These are phyloP conservation scores for Zygogramma bicolorata DNA, from an alignment of 2,888 invertebrate genomes.

Conservation along the genomic window DNA sequence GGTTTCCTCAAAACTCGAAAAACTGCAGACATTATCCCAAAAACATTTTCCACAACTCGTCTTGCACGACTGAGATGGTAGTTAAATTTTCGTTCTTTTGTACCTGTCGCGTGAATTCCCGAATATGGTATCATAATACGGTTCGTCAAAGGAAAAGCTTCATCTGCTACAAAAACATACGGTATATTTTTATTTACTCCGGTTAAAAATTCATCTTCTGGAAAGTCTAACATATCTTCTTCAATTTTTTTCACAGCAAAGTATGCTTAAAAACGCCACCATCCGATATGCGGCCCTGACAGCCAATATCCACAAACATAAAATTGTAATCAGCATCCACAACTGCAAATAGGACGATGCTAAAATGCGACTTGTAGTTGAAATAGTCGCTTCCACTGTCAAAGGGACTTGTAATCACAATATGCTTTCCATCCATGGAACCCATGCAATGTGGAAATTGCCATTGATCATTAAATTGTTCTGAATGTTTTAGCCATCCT, in stretches of 20 bases:
- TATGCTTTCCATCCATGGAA: constrained; percentile 21
- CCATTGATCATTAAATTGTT: constrained; percentile 14
- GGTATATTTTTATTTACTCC: background rate
- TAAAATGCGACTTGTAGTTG: background rate
- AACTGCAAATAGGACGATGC: constrained; percentile 1
- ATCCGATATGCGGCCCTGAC: too few relatives aligned
- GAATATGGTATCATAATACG: background rate
- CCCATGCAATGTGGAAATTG: constrained; percentile 23
- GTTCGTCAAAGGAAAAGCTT: too few relatives aligned
- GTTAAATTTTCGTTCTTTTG: too few relatives aligned
- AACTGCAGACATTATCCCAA: background rate
- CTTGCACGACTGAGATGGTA: background rate
- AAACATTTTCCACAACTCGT: background rate
- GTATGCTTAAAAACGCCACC: constrained; percentile 7
- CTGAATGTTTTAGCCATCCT: constrained; percentile 8
- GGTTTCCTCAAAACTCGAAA: constrained; percentile 1
- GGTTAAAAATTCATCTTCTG: background rate
- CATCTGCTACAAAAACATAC: constrained; percentile 7
- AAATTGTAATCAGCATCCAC: constrained; percentile 13
- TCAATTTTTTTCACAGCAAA: background rate
- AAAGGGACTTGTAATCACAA: background rate
- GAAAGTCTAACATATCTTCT: background rate
- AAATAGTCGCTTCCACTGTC: background rate
- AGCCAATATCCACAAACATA: constrained; percentile 5
- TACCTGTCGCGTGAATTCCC: background rate